Percentiles rank a stretch among this genome's conserved stretches.
Evolutionary conservation across 2,888 invertebrate species (phyloP).

Genomic region (Spilarctia lutea): DNA sequence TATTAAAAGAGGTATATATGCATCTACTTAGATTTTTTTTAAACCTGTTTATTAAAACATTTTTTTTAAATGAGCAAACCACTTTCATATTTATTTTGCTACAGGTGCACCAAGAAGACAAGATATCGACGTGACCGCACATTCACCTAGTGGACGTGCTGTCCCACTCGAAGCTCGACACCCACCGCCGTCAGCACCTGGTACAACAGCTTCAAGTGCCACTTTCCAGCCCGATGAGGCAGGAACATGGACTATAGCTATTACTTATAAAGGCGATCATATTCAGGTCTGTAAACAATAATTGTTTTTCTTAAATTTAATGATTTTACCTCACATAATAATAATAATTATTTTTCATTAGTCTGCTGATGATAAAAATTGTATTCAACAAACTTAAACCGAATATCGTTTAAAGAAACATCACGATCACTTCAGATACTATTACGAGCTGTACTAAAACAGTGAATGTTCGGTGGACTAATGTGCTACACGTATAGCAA

Average conservation of each 20-base stretch:
- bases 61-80: not conserved
- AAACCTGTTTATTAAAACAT: not conserved
- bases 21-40: not conserved
- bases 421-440: not conserved
- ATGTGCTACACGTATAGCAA: not conserved
- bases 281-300: conserved; percentile 87
- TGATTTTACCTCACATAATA: too few species aligned
- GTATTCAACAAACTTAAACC: not conserved
- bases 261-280: conserved; percentile 97
- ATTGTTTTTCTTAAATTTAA: too few species aligned
- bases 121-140: conserved; percentile 96
- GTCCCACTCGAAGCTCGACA: conserved; percentile 82
- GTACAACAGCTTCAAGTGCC: conserved; percentile 94
- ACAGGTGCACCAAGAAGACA: conserved; percentile 91
- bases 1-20: too few species aligned
- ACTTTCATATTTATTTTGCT: conserved; percentile 8
- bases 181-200: conserved; percentile 94
- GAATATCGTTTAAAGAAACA: not conserved
- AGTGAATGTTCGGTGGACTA: not conserved
- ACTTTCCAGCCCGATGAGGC: conserved; percentile 99
- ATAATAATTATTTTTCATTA: too few species aligned
- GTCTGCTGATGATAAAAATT: too few species aligned
- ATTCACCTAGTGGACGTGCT: conserved; percentile 95
- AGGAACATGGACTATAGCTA: conserved; percentile 98
- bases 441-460: not conserved